Conservation (phyloP, 2,888 invertebrate genomes). For the Ophion ellenae region DNA sequence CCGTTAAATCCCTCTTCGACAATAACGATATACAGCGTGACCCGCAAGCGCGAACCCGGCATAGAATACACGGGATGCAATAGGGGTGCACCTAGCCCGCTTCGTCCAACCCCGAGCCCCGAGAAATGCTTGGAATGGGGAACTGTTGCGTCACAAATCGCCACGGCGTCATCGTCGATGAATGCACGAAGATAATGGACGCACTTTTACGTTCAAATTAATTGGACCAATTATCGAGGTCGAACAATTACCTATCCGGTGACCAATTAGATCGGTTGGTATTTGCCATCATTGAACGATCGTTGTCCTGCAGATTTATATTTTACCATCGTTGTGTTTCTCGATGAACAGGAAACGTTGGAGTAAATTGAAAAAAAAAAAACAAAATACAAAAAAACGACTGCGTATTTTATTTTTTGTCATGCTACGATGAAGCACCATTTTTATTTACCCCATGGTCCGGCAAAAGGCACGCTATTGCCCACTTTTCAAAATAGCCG, state of each 20-base stretch:
- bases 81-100: constrained; percentile 67
- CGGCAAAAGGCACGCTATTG: neutral
- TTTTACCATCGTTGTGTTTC: constrained; percentile 26
- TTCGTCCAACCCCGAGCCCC: constrained; percentile 50
- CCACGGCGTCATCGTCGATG: constrained; percentile 71
- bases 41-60: constrained; percentile 71
- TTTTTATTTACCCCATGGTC: neutral
- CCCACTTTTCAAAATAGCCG: neutral
- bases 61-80: constrained; percentile 8
- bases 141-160: constrained; percentile 65
- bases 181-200: constrained; percentile 78
- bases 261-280: constrained; percentile 81
- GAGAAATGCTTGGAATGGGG: constrained; percentile 45
- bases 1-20: constrained; percentile 67
- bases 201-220: constrained; percentile 81
- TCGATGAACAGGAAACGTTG: constrained; percentile 15
- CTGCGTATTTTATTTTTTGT: neutral
- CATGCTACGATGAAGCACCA: neutral
- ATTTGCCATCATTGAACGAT: constrained; percentile 74
- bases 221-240: constrained; percentile 82
- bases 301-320: constrained; percentile 47
- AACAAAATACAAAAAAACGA: neutral
- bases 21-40: constrained; percentile 75
- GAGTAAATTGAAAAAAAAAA: constrained; percentile 24
- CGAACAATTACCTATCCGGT: constrained; percentile 80